Evolutionary conservation across 2,888 invertebrate genomes (phyloP), one percentile per base, ranked within the genome.

Genomic region (Thera britannica): DNA sequence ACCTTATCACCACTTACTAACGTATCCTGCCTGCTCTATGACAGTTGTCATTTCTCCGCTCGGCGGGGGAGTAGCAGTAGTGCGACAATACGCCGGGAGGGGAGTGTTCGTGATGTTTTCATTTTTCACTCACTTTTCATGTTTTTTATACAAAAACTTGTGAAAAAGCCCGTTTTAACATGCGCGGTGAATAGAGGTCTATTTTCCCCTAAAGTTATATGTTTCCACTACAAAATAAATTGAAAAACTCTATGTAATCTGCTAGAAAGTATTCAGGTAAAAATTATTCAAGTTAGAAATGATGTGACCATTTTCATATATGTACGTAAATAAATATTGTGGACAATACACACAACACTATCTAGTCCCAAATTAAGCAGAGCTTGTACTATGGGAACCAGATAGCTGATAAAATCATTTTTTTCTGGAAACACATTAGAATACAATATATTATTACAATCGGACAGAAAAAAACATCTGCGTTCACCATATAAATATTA

Each of bases 121-220:
- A 90, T 90, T 91, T 90, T 91, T 89, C 90, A 90, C 85, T 85
- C 85, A 85, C 83, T 88, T 89, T 87, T 81, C 84, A 83, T 81
- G 79, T 83, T 80, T 80, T 78, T 80, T 75, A 74, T 72, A 78
- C 72, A 78, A 81, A 78, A 81, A 76, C 76, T 70, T 72, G 75
- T 82, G 77, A 83, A 87, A 79, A 80, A 78, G 75, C 75, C 75
- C 75, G 67, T 77, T 82, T 81, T 83, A 78, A 84, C 83, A 79
- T 77, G 77, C 78, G 74, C 75, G 75, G 74, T 61, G 71, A 74
- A 70, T 72, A 68, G 60, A 61, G 68, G 71, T 60, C 59, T 73
- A 70, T 77, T 71, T 69, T 58, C 34, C 23, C 23, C 23, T 23
- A 44, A 57, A 67, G 72, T 73, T 75, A 74, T 79, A 72, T 75